These are phyloP conservation scores for Florisuga fusca DNA, from an alignment of 2,797 vertebrate genomes.

Conservation along the genomic window DNA sequence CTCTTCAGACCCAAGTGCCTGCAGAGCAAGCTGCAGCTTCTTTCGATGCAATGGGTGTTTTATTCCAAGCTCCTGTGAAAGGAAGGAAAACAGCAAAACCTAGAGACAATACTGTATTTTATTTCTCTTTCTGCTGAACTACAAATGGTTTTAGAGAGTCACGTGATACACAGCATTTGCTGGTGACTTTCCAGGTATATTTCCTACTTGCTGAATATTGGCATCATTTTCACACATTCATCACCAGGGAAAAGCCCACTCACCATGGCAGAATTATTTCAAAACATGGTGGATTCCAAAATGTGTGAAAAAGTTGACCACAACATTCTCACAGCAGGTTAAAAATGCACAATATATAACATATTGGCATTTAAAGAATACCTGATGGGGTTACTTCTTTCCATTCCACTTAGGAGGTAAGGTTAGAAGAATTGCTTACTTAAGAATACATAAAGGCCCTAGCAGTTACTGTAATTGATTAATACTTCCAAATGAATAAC, in stretches of 20 bases:
- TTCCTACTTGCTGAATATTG: background rate
- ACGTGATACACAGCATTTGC: background rate
- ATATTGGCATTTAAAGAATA: background rate
- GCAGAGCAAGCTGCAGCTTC: slow-evolving; percentile 95
- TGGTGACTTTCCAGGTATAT: background rate
- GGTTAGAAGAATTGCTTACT: background rate
- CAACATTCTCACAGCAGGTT: background rate
- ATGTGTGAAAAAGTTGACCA: background rate
- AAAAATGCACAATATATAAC: background rate
- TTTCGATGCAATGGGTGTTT: slow-evolving; percentile 93
- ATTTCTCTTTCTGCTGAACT: background rate
- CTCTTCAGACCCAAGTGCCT: slow-evolving; percentile 95
- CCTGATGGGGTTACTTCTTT: background rate
- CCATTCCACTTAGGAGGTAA: background rate
- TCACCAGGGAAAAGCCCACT: background rate
- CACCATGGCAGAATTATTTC: background rate
- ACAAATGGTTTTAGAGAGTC: background rate
- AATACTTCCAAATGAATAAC: background rate
- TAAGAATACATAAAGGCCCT: background rate
- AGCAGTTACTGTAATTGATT: background rate
- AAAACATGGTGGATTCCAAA: background rate
- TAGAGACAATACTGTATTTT: background rate
- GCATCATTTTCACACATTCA: background rate
- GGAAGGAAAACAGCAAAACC: background rate
- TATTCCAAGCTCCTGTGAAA: slow-evolving; percentile 92